Percentiles rank a stretch among this genome's conserved stretches.
These are phyloP conservation scores for Bungarus multicinctus DNA, from an alignment of 2,113 vertebrate genomes.

Conservation along the genomic window DNA sequence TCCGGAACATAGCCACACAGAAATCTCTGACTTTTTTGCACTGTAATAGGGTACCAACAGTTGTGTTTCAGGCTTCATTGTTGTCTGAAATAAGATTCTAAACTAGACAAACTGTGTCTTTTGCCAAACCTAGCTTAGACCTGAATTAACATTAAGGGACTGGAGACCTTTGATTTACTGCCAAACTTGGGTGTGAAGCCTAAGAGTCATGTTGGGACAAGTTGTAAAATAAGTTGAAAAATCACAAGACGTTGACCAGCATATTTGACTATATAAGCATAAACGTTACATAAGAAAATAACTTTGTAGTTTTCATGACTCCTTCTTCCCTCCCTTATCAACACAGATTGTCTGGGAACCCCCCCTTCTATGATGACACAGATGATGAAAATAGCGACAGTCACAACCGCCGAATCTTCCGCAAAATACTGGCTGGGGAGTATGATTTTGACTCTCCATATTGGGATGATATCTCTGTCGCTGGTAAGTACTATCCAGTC, in stretches of 20 bases:
- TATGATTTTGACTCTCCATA: slow-evolving; percentile 84
- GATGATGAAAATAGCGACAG: slow-evolving; percentile 81
- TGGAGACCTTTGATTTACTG: background rate
- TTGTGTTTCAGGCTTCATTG: background rate
- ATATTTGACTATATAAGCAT: background rate
- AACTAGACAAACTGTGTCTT: background rate
- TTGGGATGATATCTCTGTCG: slow-evolving; percentile 82
- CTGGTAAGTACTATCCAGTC: slow-evolving; percentile 65
- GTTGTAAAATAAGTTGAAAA: background rate
- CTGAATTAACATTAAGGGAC: background rate
- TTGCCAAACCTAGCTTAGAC: background rate
- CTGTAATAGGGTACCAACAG: background rate
- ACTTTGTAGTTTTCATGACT: background rate
- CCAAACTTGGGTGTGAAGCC: background rate
- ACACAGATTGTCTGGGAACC: slow-evolving; percentile 78
- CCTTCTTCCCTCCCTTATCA: background rate
- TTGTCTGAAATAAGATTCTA: background rate
- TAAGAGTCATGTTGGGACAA: background rate
- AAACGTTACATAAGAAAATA: background rate
- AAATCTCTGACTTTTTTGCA: background rate
- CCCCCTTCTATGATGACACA: slow-evolving; percentile 82
- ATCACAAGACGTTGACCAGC: background rate
- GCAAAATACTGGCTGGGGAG: slow-evolving; percentile 82
- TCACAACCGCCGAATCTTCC: slow-evolving; percentile 84
- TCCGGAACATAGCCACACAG: background rate